Conservation (phyloP, 2,888 invertebrate species). For the Cheilosia urbana region DNA sequence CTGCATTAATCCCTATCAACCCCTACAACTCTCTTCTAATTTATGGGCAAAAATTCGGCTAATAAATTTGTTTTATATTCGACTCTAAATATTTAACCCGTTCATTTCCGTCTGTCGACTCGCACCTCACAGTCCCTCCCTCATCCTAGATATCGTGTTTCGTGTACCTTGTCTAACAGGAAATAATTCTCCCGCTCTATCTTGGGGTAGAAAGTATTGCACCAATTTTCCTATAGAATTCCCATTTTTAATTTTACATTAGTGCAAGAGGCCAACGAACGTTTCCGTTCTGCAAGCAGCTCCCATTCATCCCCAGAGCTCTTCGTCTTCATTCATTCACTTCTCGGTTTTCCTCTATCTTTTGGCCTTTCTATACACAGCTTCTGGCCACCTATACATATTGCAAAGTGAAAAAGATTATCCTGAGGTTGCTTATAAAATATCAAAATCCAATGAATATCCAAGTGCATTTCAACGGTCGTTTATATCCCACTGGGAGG, state of each 20-base stretch:
- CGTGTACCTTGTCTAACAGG: slow-evolving; percentile 17
- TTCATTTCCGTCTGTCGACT: slow-evolving; percentile 16
- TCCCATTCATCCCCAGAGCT: slow-evolving; percentile 28
- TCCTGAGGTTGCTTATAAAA: slow-evolving; percentile 73
- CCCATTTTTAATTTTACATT: slow-evolving; percentile 60
- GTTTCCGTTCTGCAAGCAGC: neutral
- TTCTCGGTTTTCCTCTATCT: slow-evolving; percentile 2
- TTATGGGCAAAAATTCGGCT: neutral
- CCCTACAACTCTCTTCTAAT: no score
- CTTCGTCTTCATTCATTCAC: neutral
- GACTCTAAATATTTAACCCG: slow-evolving; percentile 49
- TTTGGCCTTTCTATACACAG: slow-evolving; percentile 3
- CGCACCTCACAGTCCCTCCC: neutral
- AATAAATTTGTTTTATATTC: slow-evolving; percentile 53
- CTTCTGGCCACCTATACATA: slow-evolving; percentile 11
- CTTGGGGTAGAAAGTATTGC: slow-evolving; percentile 30
- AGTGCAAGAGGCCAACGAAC: slow-evolving; percentile 27
- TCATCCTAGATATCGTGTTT: neutral
- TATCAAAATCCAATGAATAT: slow-evolving; percentile 74
- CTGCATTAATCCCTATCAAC: no score
- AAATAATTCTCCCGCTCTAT: slow-evolving; percentile 17
- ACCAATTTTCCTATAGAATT: slow-evolving; percentile 52
- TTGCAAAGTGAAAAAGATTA: slow-evolving; percentile 67
- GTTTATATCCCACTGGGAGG: slow-evolving; percentile 23
- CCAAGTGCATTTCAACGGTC: slow-evolving; percentile 66